Evolutionary conservation across 2,888 invertebrate genomes (phyloP), one percentile per base, ranked within the genome.

Genomic region (Enchytraeus crypticus): DNA sequence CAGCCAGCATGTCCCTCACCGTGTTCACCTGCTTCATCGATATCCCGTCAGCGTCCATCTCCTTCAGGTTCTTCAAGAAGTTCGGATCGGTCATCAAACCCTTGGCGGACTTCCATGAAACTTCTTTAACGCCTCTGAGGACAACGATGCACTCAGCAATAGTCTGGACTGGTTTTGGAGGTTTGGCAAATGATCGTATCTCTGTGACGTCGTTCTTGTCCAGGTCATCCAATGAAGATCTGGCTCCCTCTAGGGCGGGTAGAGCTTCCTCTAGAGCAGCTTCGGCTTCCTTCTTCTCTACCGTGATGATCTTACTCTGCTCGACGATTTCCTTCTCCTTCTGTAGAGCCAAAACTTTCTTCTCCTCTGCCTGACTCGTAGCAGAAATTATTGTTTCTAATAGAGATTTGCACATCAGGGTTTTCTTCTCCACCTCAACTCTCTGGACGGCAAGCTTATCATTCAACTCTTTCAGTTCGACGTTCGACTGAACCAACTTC

Each of bases 161-260:
- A 0, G 87, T 76, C 82, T 92, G 91, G 30, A 92, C 92, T n/a
- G 90, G 86, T 70, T 90, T 88, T 0, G 92, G 92, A 0, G 92
- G 92, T 0, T 90, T 91, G 8, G 90, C 89, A 73, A 92, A 92
- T 0, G 91, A 66, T 57, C 66, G 82, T 67, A 92, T 92, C 81
- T 93, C 92, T 27, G 91, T 91, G 68, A 93, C 92, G 72, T 93
- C 92, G 0, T 87, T 84, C 79, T 92, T 92, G 54, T 92, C 90
- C 51, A 93, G 80, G 67, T 90, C 89, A 0, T 86, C 84, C 0
- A 93, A 81, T 0, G 92, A 92, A 11, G 85, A 73, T 61, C 88
- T 82, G 0, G 92, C 92, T 11, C 85, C 85, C 72, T 90, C 89
- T 1, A 93, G 80, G 0, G 88, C 90, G 0, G 92, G 92, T 74